Conservation (phyloP, 2,888 invertebrate genomes). For the Chaetogeoica ovagalla region DNA sequence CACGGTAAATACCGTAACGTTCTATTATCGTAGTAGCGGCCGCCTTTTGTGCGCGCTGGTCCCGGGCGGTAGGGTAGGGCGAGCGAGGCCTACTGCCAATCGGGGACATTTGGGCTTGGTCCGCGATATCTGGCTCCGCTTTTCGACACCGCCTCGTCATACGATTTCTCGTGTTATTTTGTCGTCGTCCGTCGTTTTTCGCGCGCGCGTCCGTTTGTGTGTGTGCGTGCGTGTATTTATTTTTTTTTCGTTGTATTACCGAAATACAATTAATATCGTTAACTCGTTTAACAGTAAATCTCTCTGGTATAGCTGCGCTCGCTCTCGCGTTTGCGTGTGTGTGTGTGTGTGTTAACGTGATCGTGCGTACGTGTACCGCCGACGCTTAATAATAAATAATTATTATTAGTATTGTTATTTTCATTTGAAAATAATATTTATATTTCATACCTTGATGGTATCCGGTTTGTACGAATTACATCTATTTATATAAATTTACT, state of each 20-base stretch:
- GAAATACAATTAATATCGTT: not conserved
- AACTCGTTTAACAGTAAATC: not conserved
- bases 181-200: slow-evolving; percentile 9
- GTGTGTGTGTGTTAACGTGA: not conserved
- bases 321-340: not conserved
- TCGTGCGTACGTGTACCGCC: too few relatives aligned
- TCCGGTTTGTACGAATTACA: too few relatives aligned
- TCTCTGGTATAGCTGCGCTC: not conserved
- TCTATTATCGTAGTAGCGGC: slow-evolving; percentile 51
- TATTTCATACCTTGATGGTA: too few relatives aligned
- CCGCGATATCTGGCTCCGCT: slow-evolving; percentile 51
- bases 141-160: slow-evolving; percentile 50
- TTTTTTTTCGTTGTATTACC: too few relatives aligned
- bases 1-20: slow-evolving; percentile 44
- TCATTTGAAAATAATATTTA: too few relatives aligned
- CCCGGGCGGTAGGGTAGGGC: slow-evolving; percentile 52
- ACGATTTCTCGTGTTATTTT: slow-evolving; percentile 15
- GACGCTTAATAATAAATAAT: not conserved
- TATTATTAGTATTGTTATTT: not conserved
- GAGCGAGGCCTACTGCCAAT: slow-evolving; percentile 52
- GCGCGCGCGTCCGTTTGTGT: not conserved
- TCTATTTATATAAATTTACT: too few relatives aligned
- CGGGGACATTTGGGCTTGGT: slow-evolving; percentile 52
- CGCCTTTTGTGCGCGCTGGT: slow-evolving; percentile 43
- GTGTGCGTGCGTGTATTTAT: too few relatives aligned